These are phyloP conservation scores for Petrocephalus schoutedeni DNA, from an alignment of 2,797 vertebrate genomes.

Conservation along the genomic window DNA sequence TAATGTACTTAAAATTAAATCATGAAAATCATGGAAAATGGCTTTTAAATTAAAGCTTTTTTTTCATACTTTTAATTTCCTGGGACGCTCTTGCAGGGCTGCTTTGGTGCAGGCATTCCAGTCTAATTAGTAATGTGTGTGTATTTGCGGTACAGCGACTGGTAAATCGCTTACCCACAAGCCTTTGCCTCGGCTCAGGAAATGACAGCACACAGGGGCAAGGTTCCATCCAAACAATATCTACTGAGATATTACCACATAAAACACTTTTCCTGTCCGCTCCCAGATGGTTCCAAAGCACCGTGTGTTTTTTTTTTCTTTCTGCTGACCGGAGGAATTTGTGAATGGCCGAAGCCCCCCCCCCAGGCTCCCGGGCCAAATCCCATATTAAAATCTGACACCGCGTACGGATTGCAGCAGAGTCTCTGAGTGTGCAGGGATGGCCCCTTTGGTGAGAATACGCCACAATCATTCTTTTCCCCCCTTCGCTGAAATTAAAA, in stretches of 20 bases:
- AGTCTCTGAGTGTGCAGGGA: slow-evolving; percentile 12
- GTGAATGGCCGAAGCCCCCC: slow-evolving; percentile 44
- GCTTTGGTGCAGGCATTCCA: slow-evolving; percentile 32
- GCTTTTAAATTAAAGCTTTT: not conserved
- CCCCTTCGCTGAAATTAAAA: slow-evolving; percentile 63
- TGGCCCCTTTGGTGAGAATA: slow-evolving; percentile 37
- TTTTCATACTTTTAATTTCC: slow-evolving; percentile 5
- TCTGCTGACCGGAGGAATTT: slow-evolving; percentile 55
- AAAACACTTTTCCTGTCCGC: slow-evolving; percentile 48
- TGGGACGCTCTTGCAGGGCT: slow-evolving; percentile 21
- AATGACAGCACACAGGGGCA: slow-evolving; percentile 27
- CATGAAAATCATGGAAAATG: not conserved
- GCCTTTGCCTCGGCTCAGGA: slow-evolving; percentile 41
- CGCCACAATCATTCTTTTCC: slow-evolving; percentile 64
- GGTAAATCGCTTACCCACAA: slow-evolving; percentile 49
- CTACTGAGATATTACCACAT: slow-evolving; percentile 51
- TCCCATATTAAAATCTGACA: slow-evolving; percentile 7
- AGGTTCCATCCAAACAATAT: slow-evolving; percentile 49
- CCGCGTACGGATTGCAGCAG: not conserved
- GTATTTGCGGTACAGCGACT: slow-evolving; percentile 45
- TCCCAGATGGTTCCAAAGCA: slow-evolving; percentile 50
- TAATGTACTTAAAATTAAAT: not conserved
- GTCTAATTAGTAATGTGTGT: slow-evolving; percentile 43
- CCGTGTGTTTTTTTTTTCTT: slow-evolving; percentile 31
- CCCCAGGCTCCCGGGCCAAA: slow-evolving; percentile 41